Evolutionary conservation across 2,113 vertebrate genomes (phyloP), one percentile per base, ranked within the genome.

Genomic region (Phyllopteryx taeniolatus): DNA sequence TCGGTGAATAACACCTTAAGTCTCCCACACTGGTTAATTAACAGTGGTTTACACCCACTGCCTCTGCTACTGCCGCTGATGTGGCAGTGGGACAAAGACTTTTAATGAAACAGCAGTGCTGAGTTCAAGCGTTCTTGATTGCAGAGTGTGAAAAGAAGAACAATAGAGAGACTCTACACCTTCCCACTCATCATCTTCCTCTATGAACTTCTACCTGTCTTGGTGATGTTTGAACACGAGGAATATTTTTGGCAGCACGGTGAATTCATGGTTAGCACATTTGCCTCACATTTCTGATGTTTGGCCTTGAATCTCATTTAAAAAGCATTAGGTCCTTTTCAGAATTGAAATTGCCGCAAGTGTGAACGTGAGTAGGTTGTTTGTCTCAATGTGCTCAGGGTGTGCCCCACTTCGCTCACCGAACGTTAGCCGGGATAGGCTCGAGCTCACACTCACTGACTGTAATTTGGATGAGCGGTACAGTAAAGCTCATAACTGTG

Each of bases 81-180:
- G 75, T 86, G 83, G 71, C 86, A 85, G 78, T 63, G 67, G 80
- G 83, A 83, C 83, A 86, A 82, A 85, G 80, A 74, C 75, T 61
- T 83, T 78, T 69, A 54, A 90, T 78, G 88, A 87, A 74, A 73
- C 77, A 75, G 60, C 39, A 60, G 62, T 66, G 70, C 71, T 84
- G 46, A 74, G 68, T 81, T 86, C 83, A 83, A 69, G 64, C 68
- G 83, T 70, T 83, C 44, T 72, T 91, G 88, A 91, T 92, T 91
- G 83, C 78, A 74, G 79, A 77, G 79, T 79, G 61, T 64, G 54
- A 60, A 73, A 69, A 70, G 69, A 66, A 79, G 84, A 49, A 22
- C 74, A 53, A 0, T 12, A 68, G 62, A 56, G 68, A 80, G 19
- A 51, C 11, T 31, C 46, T 17, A 51, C 39, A 66, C 63, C 43